phyloP scores from a whole-genome alignment of 2,888 invertebrate species.

The Ligdia adustata region DNA sequence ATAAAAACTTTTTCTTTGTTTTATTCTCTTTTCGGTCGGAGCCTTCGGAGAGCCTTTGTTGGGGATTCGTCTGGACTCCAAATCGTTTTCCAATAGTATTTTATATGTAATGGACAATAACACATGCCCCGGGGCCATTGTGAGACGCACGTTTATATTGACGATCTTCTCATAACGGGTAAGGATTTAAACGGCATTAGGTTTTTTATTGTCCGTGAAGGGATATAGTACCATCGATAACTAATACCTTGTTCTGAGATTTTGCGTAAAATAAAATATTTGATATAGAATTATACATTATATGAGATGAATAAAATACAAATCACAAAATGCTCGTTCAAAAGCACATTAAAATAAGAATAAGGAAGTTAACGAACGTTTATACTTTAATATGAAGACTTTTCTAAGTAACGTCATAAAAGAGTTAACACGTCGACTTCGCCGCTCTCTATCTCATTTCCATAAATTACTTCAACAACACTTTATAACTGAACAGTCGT shows the following conservation, averaged over 20 bases:
- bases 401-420: conserved; percentile 2
- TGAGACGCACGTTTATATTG: conserved; percentile 43
- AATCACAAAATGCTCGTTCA: no score
- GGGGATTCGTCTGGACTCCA: conserved; percentile 59
- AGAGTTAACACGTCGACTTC: conserved; percentile 12
- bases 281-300: no score
- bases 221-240: not conserved
- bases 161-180: conserved; percentile 40
- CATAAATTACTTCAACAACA: conserved; percentile 30
- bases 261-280: not conserved
- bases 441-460: conserved; percentile 26
- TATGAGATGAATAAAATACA: no score
- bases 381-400: no score
- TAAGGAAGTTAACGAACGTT: no score
- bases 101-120: conserved; percentile 75
- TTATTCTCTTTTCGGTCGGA: conserved; percentile 49
- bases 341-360: no score
- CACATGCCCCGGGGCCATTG: conserved; percentile 57
- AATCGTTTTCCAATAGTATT: conserved; percentile 79
- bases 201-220: conserved; percentile 20
- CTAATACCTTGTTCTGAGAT: not conserved
- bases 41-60: conserved; percentile 44
- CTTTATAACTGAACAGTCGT: conserved; percentile 31
- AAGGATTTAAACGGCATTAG: conserved; percentile 37
- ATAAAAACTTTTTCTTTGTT: conserved; percentile 76